A percentile compares a stretch with the other conserved stretches of the same genome.
These are phyloP conservation scores for Sebastes cheni DNA, from an alignment of 2,797 vertebrate genomes.

Conservation along the genomic window DNA sequence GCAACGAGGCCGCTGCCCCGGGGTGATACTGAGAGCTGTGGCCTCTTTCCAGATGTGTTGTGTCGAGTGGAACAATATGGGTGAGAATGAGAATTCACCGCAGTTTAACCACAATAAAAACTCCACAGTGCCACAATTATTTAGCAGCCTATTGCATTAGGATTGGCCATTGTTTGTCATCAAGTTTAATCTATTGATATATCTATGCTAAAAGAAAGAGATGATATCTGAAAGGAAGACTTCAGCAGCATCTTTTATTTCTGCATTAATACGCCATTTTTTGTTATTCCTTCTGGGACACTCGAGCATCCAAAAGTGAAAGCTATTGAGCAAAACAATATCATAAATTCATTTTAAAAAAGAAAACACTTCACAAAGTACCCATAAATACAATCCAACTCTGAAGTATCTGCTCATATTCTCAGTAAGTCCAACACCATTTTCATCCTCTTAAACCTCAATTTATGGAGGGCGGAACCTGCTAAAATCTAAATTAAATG, in stretches of 20 bases:
- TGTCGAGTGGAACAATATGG: neutral
- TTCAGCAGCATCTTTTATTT: neutral
- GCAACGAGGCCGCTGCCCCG: neutral
- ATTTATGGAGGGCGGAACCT: too few relatives aligned
- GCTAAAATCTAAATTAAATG: too few relatives aligned
- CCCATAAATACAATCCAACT: neutral
- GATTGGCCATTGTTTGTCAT: neutral
- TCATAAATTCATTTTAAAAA: neutral
- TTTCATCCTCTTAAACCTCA: neutral
- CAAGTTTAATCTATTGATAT: neutral
- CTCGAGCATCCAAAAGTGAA: neutral
- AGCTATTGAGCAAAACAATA: neutral
- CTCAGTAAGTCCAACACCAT: neutral
- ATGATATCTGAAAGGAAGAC: neutral
- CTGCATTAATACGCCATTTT: neutral
- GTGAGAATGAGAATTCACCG: neutral
- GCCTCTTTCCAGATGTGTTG: constrained; percentile 9
- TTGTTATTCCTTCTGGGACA: neutral
- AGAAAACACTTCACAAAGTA: neutral
- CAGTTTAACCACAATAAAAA: neutral
- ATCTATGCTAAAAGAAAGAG: neutral
- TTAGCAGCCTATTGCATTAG: neutral
- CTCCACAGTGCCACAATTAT: neutral
- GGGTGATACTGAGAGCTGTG: neutral
- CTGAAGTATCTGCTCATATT: neutral